phyloP scores from a whole-genome alignment of 2,113 vertebrate species.

The Calyptommatus sinebrachiatus region DNA sequence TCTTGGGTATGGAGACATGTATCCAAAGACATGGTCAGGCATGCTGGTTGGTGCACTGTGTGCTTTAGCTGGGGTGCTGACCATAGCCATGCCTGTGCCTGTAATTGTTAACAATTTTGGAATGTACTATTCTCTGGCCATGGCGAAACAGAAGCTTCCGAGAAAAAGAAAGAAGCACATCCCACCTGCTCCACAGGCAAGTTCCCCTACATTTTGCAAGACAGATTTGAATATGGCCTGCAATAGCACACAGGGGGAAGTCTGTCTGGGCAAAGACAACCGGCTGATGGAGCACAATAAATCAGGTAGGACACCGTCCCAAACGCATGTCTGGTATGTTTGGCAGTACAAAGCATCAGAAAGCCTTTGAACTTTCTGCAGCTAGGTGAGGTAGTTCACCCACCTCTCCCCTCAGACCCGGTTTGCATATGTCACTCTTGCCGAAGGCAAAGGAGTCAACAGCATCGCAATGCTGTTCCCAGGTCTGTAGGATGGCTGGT shows the following conservation, averaged over 20 bases:
- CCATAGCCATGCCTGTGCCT: constrained; percentile 98
- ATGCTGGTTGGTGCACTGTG: constrained; percentile 96
- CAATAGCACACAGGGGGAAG: constrained; percentile 90
- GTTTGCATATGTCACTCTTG: constrained; percentile 59
- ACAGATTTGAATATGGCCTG: constrained; percentile 89
- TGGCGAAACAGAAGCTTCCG: constrained; percentile 98
- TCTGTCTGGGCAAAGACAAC: constrained; percentile 84
- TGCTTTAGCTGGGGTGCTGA: constrained; percentile 91
- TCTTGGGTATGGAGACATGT: constrained; percentile 96
- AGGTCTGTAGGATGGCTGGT: constrained; percentile 67
- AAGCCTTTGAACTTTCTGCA: constrained; percentile 62
- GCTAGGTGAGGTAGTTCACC: constrained; percentile 57
- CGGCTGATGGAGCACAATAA: constrained; percentile 86
- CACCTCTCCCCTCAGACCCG: constrained; percentile 50
- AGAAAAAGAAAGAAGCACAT: constrained; percentile 97
- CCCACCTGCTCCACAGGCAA: constrained; percentile 84
- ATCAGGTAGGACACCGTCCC: constrained; percentile 83
- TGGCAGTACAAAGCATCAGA: constrained; percentile 53
- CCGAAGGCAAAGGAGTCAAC: constrained; percentile 54
- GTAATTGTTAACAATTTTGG: constrained; percentile 99
- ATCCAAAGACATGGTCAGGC: constrained; percentile 95
- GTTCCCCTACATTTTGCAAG: constrained; percentile 90
- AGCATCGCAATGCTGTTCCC: constrained; percentile 45
- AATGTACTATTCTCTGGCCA: constrained; percentile 98
- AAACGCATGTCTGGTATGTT: constrained; percentile 69